These are phyloP conservation scores for Naja naja DNA, from an alignment of 2,113 vertebrate species.

Conservation along the genomic window DNA sequence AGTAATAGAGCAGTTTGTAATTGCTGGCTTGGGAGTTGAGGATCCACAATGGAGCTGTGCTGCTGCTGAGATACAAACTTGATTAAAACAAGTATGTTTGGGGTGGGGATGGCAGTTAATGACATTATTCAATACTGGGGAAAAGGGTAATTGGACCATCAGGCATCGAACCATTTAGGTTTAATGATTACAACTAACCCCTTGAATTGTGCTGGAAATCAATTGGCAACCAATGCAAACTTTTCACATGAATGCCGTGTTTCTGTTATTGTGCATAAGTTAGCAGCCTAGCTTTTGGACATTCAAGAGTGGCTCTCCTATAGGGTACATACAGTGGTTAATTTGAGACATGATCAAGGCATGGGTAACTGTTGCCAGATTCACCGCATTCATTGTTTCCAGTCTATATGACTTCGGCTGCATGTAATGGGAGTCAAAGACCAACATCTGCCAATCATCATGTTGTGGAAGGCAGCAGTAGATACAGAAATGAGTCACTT, in stretches of 20 bases:
- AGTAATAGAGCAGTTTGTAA: not conserved
- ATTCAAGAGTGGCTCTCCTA: not conserved
- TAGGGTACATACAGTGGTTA: not conserved
- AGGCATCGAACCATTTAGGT: not conserved
- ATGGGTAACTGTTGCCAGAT: not conserved
- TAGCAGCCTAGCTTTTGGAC: not conserved
- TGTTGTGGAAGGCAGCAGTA: not conserved
- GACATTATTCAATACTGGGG: not conserved
- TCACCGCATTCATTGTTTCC: not conserved
- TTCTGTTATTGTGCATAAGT: not conserved
- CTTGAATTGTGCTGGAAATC: not conserved
- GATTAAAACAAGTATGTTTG: not conserved
- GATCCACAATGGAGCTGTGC: not conserved
- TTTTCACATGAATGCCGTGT: not conserved
- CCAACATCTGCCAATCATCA: not conserved
- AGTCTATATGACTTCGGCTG: not conserved
- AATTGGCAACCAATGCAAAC: not conserved
- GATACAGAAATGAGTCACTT: not conserved
- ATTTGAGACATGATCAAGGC: not conserved
- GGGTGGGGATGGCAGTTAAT: not conserved
- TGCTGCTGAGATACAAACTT: not conserved
- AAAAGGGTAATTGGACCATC: not conserved
- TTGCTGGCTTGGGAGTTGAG: not conserved
- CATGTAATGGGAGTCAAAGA: not conserved
- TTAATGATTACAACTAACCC: not conserved